Percentiles rank a stretch among this genome's conserved stretches.
Conservation (phyloP, 1,140 invertebrate species). For the Meteorus sp. region DNA sequence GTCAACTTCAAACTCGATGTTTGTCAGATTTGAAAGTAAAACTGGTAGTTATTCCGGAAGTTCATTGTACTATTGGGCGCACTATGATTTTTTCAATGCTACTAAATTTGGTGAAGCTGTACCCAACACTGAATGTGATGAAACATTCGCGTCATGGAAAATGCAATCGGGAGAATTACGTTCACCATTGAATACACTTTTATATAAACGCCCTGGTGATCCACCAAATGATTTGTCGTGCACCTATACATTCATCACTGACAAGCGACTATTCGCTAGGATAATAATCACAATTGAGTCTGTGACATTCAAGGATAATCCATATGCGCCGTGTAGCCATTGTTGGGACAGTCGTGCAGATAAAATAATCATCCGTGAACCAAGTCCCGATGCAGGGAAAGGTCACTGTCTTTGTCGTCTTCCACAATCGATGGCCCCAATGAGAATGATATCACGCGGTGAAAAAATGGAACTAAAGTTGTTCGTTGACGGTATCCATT, state of each 20-base stretch:
- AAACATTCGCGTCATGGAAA: constrained; percentile 80
- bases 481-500: constrained; percentile 77
- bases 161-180: constrained; percentile 69
- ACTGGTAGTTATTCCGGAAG: constrained; percentile 87
- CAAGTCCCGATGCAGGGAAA: constrained; percentile 54
- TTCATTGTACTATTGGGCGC: constrained; percentile 88
- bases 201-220: constrained; percentile 74
- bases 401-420: constrained; percentile 61
- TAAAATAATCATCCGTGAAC: constrained; percentile 75
- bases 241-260: constrained; percentile 80
- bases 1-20: constrained; percentile 80
- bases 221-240: constrained; percentile 71
- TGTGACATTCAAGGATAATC: constrained; percentile 75
- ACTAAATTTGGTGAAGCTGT: constrained; percentile 81
- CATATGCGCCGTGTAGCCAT: constrained; percentile 75
- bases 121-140: constrained; percentile 78
- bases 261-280: constrained; percentile 75
- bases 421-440: constrained; percentile 59
- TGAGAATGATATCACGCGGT: constrained; percentile 72
- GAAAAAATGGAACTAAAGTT: constrained; percentile 78
- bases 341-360: constrained; percentile 84
- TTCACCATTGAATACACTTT: constrained; percentile 81
- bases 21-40: constrained; percentile 86
- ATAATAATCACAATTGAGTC: constrained; percentile 74
- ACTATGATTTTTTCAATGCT: constrained; percentile 91